phyloP scores from a whole-genome alignment of 2,797 vertebrate genomes.

The Siniperca undulata region DNA sequence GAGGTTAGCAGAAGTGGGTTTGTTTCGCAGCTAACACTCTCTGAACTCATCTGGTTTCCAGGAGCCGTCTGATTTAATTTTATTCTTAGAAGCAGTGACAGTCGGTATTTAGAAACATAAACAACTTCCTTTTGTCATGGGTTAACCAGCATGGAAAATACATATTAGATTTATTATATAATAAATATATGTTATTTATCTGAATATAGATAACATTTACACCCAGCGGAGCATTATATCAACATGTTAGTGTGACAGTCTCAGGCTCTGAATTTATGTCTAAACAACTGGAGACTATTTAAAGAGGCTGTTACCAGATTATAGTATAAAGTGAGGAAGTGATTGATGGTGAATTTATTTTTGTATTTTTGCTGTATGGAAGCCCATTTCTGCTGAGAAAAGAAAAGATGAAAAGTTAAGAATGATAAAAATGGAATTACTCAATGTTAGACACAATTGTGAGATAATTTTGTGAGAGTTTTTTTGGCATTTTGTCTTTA shows the following conservation, averaged over 20 bases:
- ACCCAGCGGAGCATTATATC: not conserved
- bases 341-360: too few species aligned
- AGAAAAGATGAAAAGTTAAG: too few species aligned
- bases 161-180: too few species aligned
- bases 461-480: too few species aligned
- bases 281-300: too few species aligned
- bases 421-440: too few species aligned
- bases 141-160: not conserved
- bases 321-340: too few species aligned
- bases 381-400: too few species aligned
- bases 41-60: not conserved
- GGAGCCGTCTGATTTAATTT: not conserved
- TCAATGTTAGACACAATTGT: too few species aligned
- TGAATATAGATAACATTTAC: not conserved
- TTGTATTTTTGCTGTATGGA: too few species aligned
- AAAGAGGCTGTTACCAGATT: too few species aligned
- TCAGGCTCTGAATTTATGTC: not conserved
- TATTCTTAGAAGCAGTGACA: not conserved
- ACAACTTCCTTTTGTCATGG: not conserved
- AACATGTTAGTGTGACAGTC: not conserved
- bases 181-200: not conserved
- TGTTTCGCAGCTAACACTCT: not conserved
- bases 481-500: too few species aligned
- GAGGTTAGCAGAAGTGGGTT: not conserved
- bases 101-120: not conserved